phyloP scores from a whole-genome alignment of 2,888 invertebrate species.

The Morpho helenor region DNA sequence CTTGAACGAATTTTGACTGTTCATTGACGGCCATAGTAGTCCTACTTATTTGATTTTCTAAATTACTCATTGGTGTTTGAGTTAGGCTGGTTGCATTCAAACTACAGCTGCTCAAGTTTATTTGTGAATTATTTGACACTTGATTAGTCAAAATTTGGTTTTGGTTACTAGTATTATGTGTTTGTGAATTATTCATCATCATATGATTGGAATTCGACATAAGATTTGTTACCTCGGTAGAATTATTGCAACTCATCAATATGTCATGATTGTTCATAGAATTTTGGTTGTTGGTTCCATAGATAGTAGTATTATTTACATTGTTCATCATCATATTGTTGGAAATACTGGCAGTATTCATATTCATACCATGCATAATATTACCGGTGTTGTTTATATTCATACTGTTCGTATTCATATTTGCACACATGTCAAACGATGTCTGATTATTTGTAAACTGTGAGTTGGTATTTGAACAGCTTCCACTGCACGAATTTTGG shows the following conservation, averaged over 20 bases:
- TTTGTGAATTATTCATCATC: conserved; percentile 63
- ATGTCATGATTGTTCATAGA: conserved; percentile 62
- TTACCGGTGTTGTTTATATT: conserved; percentile 52
- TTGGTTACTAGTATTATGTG: conserved; percentile 52
- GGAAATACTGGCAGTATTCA: conserved; percentile 55
- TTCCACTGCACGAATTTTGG: conserved; percentile 66
- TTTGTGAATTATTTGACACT: conserved; percentile 54
- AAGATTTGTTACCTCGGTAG: conserved; percentile 58
- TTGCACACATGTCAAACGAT: conserved; percentile 64
- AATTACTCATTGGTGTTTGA: conserved; percentile 53
- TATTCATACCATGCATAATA: conserved; percentile 63
- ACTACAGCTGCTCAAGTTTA: conserved; percentile 67
- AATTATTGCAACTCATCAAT: conserved; percentile 64
- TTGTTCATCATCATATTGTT: conserved; percentile 67
- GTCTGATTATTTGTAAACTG: conserved; percentile 59
- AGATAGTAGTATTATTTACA: conserved; percentile 54
- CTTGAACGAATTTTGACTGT: conserved; percentile 59
- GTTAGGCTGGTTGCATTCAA: conserved; percentile 52
- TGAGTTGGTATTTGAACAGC: conserved; percentile 57
- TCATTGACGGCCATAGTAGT: conserved; percentile 54
- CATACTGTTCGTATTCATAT: conserved; percentile 55
- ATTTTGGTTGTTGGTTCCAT: conserved; percentile 50
- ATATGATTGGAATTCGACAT: conserved; percentile 61
- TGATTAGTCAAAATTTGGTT: conserved; percentile 56
- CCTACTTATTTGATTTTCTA: conserved; percentile 60